A percentile compares a stretch with the other conserved stretches of the same genome.
Conservation (phyloP, 2,113 vertebrate genomes). For the human region DNA sequence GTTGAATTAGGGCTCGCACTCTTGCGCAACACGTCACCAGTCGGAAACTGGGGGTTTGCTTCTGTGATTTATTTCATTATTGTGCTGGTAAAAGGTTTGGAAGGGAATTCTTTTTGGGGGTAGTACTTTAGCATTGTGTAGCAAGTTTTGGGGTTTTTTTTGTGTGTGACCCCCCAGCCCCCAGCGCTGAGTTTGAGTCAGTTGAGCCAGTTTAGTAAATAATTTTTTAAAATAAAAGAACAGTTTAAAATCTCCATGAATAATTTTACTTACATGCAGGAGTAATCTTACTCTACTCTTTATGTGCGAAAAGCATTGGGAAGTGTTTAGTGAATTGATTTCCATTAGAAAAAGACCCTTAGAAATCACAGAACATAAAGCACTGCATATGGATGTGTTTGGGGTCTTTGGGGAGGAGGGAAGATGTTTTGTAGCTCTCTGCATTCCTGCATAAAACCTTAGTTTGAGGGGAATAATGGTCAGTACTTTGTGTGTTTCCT, state of each 20-base stretch:
- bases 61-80: constrained; percentile 81
- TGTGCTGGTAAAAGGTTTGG: constrained; percentile 80
- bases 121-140: constrained; percentile 74
- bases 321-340: constrained; percentile 64
- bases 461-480: constrained; percentile 67
- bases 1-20: constrained; percentile 80
- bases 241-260: constrained; percentile 53
- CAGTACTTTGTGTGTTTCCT: constrained; percentile 35
- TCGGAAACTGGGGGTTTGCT: constrained; percentile 82
- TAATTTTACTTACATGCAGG: constrained; percentile 58
- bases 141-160: constrained; percentile 64
- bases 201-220: constrained; percentile 69
- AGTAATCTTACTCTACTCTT: constrained; percentile 66
- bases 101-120: constrained; percentile 76
- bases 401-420: constrained; percentile 71
- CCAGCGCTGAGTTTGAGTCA: constrained; percentile 67
- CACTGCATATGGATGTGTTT: constrained; percentile 56
- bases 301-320: constrained; percentile 57
- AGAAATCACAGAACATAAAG: constrained; percentile 46
- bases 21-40: constrained; percentile 79
- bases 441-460: constrained; percentile 73
- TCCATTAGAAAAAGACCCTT: constrained; percentile 67
- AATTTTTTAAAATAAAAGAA: constrained; percentile 33
- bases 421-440: constrained; percentile 60
- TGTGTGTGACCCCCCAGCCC: not conserved